Conservation (phyloP, 2,888 invertebrate species). For the Elmis aenea region DNA sequence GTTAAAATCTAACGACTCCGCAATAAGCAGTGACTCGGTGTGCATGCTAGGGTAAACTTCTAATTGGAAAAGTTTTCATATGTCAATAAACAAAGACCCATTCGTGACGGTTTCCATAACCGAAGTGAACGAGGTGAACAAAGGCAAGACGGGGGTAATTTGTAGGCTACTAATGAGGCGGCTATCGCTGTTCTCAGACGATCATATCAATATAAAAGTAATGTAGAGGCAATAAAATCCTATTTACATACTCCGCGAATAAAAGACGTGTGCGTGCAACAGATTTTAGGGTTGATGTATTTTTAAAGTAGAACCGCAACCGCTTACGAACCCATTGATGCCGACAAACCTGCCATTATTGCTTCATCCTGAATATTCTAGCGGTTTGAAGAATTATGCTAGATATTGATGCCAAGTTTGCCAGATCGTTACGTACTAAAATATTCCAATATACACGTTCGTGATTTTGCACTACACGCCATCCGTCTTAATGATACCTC, state of each 20-base stretch:
- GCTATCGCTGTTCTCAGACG: conserved; percentile 32
- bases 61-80: conserved; percentile 39
- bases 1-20: conserved; percentile 11
- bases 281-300: conserved; percentile 28
- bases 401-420: conserved; percentile 26
- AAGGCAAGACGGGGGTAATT: conserved; percentile 28
- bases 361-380: conserved; percentile 9
- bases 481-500: conserved; percentile 46
- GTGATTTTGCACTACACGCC: conserved; percentile 43
- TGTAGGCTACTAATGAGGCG: conserved; percentile 35
- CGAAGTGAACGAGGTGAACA: conserved; percentile 28
- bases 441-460: conserved; percentile 32
- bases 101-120: conserved; percentile 33
- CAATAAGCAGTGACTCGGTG: conserved; percentile 11
- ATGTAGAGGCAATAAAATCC: conserved; percentile 33
- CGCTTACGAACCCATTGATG: conserved; percentile 5
- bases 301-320: conserved; percentile 10
- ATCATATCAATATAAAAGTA: conserved; percentile 35
- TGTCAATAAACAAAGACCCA: conserved; percentile 34
- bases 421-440: conserved; percentile 30
- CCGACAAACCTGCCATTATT: conserved; percentile 8
- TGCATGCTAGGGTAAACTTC: conserved; percentile 26
- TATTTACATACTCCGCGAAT: conserved; percentile 31
- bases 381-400: conserved; percentile 16
- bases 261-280: conserved; percentile 29